These are phyloP conservation scores for Anguilla japonica DNA, from an alignment of 2,113 vertebrate species.

Conservation along the genomic window DNA sequence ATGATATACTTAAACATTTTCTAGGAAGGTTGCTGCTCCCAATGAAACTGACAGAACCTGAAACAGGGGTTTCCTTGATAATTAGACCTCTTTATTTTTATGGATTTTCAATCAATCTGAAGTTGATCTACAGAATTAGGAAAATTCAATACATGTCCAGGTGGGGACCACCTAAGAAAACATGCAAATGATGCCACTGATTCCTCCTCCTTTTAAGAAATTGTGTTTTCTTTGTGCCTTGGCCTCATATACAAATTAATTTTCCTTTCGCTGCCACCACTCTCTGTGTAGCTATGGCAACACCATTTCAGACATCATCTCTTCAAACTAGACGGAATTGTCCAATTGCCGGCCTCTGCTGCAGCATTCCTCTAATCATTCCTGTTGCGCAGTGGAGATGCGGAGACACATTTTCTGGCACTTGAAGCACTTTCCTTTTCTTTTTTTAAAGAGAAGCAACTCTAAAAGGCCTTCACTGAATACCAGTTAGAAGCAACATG, in stretches of 20 bases:
- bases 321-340: constrained; percentile 27
- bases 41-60: not conserved
- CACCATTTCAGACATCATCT: constrained; percentile 31
- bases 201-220: not conserved
- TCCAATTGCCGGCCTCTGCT: constrained; percentile 21
- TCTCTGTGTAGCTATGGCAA: constrained; percentile 35
- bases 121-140: not conserved
- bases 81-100: not conserved
- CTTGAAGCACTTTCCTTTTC: not conserved
- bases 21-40: not conserved
- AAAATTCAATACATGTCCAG: not conserved
- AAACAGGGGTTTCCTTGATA: not conserved
- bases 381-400: not conserved
- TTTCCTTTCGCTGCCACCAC: constrained; percentile 24
- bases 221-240: constrained; percentile 28
- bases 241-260: constrained; percentile 32
- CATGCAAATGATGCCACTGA: not conserved
- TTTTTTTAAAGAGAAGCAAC: constrained; percentile 25
- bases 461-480: not conserved
- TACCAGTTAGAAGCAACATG: not conserved
- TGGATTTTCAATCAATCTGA: not conserved
- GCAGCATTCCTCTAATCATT: constrained; percentile 20
- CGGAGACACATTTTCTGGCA: constrained; percentile 24
- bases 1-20: not conserved
- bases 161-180: not conserved